Evolutionary conservation across 1,140 invertebrate species (phyloP).

Genomic region (Gyrodactylus bullatarudis): DNA sequence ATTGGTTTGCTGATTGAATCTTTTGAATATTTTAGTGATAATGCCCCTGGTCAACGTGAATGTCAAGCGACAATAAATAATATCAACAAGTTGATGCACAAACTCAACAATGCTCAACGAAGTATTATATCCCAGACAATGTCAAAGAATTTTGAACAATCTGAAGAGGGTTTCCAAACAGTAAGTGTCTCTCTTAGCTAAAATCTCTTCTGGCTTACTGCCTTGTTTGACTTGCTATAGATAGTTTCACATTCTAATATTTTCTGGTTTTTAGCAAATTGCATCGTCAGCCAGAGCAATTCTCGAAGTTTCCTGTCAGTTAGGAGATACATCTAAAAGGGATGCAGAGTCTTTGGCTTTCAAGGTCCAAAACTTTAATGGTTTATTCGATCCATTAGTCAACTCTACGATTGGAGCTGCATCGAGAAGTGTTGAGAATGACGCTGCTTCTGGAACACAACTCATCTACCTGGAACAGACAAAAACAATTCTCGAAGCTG

Average conservation of each 20-base stretch:
- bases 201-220: too few species aligned
- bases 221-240: too few species aligned
- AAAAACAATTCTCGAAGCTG: background rate
- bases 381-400: background rate
- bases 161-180: background rate
- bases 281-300: background rate
- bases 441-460: background rate
- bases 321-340: background rate
- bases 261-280: background rate
- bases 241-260: too few species aligned
- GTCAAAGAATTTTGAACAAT: background rate
- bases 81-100: background rate
- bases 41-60: slow-evolving; percentile 1
- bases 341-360: background rate
- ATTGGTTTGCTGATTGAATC: background rate
- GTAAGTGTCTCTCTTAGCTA: too few species aligned
- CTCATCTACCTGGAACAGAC: background rate
- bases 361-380: background rate
- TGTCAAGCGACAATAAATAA: background rate
- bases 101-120: background rate
- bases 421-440: background rate
- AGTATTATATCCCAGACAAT: background rate
- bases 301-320: background rate
- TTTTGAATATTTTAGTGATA: background rate
- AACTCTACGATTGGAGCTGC: background rate